Percentiles rank a stretch among this genome's conserved stretches.
Conservation (phyloP, 1,140 invertebrate genomes). For the Batillaria attramentaria region DNA sequence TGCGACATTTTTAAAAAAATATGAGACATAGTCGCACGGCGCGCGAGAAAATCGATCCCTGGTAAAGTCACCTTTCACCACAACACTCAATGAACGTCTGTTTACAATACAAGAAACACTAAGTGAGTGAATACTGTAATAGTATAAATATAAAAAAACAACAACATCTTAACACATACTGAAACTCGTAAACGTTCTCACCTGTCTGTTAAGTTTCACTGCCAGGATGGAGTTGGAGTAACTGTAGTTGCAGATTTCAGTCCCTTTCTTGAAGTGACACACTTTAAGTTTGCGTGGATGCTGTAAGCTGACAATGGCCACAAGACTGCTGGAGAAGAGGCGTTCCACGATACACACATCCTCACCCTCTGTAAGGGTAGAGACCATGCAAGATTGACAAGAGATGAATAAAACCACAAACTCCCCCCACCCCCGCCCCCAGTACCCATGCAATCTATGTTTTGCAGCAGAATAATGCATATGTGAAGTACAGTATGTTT, state of each 20-base stretch:
- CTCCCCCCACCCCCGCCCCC: too few species aligned
- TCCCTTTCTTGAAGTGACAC: constrained; percentile 98
- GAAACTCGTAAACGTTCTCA: constrained; percentile 74
- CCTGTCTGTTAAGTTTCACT: constrained; percentile 95
- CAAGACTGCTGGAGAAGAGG: constrained; percentile 96
- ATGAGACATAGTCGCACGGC: too few species aligned
- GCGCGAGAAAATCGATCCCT: too few species aligned
- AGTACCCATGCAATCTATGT: too few species aligned
- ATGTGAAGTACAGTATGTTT: too few species aligned
- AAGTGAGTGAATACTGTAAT: too few species aligned
- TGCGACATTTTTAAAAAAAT: too few species aligned
- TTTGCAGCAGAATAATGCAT: too few species aligned
- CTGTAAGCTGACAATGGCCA: constrained; percentile 93
- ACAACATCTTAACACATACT: constrained; percentile 1
- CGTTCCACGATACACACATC: constrained; percentile 96
- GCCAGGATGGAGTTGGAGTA: constrained; percentile 98
- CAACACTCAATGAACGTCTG: too few species aligned
- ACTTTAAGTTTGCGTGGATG: constrained; percentile 95
- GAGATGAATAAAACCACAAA: neutral
- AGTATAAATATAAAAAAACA: constrained; percentile 60
- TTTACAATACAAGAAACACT: too few species aligned
- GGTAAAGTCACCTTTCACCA: too few species aligned
- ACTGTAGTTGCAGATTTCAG: constrained; percentile 98
- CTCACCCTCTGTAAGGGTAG: constrained; percentile 82
- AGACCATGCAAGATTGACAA: neutral